Conservation (phyloP, 1,140 invertebrate species). For the Tenebrio molitor region DNA sequence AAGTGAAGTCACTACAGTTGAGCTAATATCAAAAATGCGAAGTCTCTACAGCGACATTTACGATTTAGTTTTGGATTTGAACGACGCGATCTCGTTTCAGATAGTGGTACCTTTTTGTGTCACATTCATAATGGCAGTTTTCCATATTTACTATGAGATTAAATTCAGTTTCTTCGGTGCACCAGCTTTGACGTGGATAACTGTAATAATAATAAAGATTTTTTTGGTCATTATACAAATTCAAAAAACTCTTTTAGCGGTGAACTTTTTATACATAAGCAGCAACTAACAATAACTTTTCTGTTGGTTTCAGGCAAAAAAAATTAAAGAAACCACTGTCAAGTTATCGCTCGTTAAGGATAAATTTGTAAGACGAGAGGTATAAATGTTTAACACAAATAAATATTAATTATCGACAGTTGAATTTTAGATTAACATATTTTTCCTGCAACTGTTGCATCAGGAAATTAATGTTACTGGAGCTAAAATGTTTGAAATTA, state of each 20-base stretch:
- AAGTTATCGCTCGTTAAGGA: neutral
- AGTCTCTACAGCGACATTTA: neutral
- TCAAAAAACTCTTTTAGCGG: neutral
- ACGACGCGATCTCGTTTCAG: neutral
- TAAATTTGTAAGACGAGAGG: neutral
- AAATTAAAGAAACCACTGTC: neutral
- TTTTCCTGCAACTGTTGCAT: constrained; percentile 7
- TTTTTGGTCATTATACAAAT: neutral
- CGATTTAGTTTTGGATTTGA: neutral
- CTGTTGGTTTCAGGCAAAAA: neutral
- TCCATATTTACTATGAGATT: constrained; percentile 14
- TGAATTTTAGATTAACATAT: constrained; percentile 15
- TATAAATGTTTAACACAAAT: neutral
- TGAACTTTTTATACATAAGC: constrained; percentile 7
- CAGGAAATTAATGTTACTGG: constrained; percentile 9
- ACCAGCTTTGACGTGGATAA: neutral
- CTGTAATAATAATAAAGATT: neutral
- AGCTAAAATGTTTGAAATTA: constrained; percentile 12
- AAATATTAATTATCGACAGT: neutral
- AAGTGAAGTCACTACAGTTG: neutral
- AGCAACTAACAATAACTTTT: too few relatives aligned
- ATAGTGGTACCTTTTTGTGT: neutral
- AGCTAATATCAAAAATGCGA: constrained; percentile 1
- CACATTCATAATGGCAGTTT: constrained; percentile 5
- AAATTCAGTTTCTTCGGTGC: neutral